Percentiles rank a stretch among this genome's conserved stretches.
Conservation (phyloP, 2,797 vertebrate genomes). For the Periparus ater region DNA sequence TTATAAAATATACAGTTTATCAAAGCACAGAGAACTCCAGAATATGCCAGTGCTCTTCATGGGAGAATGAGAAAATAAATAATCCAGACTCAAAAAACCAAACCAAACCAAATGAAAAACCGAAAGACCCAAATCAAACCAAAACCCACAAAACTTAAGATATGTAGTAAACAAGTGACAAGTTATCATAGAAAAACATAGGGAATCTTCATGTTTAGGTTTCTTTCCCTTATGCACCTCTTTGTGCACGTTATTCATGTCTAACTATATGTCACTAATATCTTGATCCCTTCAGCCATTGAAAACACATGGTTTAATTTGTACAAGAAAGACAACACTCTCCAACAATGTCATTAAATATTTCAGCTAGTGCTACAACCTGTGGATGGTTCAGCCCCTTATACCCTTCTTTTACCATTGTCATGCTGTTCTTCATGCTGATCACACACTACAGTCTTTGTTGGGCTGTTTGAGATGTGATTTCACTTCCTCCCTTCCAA, state of each 20-base stretch:
- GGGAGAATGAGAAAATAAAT: neutral
- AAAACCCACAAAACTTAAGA: neutral
- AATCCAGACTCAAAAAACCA: neutral
- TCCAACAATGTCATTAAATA: neutral
- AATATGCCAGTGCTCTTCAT: neutral
- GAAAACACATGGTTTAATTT: neutral
- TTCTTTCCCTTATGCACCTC: neutral
- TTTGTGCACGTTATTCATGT: neutral
- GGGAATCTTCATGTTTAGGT: neutral
- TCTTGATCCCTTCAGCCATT: neutral
- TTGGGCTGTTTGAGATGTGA: neutral
- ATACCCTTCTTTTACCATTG: neutral
- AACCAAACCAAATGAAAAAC: neutral
- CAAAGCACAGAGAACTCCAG: neutral
- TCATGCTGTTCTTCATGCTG: neutral
- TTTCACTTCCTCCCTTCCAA: neutral
- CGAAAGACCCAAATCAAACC: fast-evolving
- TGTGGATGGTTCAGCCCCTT: neutral
- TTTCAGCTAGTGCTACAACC: neutral
- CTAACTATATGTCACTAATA: neutral
- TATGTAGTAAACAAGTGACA: neutral
- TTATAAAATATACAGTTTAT: neutral
- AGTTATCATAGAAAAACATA: neutral
- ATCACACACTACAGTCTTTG: neutral
- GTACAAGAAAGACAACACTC: neutral